Percentiles rank a stretch among this genome's conserved stretches.
Evolutionary conservation across 30 jellyfish, hydroid and myxozoan genomes (phyloP).

Genomic region (Cassiopea andromeda): DNA sequence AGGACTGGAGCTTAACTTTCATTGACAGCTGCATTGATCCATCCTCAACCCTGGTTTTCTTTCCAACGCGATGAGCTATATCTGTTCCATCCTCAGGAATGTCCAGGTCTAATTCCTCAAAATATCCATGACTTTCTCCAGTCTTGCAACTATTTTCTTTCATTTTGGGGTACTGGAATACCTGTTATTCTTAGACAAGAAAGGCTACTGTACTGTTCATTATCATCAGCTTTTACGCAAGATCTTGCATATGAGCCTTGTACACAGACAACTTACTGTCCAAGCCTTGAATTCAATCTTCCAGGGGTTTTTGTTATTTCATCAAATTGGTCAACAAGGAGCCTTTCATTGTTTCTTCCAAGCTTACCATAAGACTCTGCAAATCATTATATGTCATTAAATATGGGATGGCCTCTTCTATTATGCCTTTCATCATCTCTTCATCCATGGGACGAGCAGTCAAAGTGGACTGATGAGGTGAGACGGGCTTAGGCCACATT

Average conservation of each 20-base stretch:
- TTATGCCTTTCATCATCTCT: too few species aligned
- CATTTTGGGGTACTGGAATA: slow-evolving; percentile 37
- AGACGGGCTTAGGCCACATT: too few species aligned
- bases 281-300: background rate
- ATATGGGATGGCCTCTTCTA: too few species aligned
- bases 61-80: slow-evolving; percentile 35
- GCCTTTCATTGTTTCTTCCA: too few species aligned
- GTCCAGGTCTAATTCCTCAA: slow-evolving; percentile 28
- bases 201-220: slow-evolving; percentile 64
- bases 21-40: slow-evolving; percentile 17
- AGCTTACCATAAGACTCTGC: too few species aligned
- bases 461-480: too few species aligned
- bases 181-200: slow-evolving; percentile 50
- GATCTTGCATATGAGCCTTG: slow-evolving; percentile 53
- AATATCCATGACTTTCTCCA: slow-evolving; percentile 27
- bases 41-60: slow-evolving; percentile 11
- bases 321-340: background rate
- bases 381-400: too few species aligned
- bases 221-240: slow-evolving; percentile 38
- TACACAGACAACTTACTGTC: slow-evolving; percentile 36
- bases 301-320: slow-evolving; percentile 23
- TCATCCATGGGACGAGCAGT: too few species aligned
- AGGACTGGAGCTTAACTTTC: slow-evolving; percentile 7
- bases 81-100: slow-evolving; percentile 24
- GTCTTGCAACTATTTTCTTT: slow-evolving; percentile 32